These are phyloP conservation scores for Pemphredon lugubris DNA, from an alignment of 2,888 invertebrate genomes.

Conservation along the genomic window DNA sequence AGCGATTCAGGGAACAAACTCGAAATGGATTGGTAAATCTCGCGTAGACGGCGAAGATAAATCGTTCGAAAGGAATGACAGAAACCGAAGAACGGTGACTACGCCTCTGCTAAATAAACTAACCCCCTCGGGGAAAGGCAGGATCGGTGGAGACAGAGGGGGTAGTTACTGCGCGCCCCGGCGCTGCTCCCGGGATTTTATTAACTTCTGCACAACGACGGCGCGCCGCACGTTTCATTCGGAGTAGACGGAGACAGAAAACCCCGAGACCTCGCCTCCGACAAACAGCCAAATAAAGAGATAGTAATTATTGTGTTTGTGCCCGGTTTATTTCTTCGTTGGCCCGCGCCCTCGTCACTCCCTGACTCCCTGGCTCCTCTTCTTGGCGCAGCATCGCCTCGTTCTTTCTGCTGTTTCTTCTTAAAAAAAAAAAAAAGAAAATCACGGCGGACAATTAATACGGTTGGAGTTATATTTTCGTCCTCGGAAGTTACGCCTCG, in stretches of 20 bases:
- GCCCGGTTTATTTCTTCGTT: conserved; percentile 75
- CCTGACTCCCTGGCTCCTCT: conserved; percentile 23
- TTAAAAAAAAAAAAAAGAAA: too few relatives aligned
- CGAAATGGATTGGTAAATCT: conserved; percentile 42
- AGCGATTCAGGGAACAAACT: conserved; percentile 9
- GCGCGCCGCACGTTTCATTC: conserved; percentile 62
- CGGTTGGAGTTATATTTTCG: too few relatives aligned
- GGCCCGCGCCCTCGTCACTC: conserved; percentile 44
- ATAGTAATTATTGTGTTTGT: conserved; percentile 80
- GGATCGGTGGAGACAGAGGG: conserved; percentile 48
- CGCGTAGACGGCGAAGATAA: conserved; percentile 46
- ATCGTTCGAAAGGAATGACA: conserved; percentile 55
- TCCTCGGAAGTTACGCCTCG: too few relatives aligned
- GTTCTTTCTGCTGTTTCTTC: conserved; percentile 26
- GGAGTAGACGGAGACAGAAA: conserved; percentile 43
- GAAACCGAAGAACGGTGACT: conserved; percentile 66
- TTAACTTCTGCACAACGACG: conserved; percentile 80
- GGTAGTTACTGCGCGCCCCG: conserved; percentile 66
- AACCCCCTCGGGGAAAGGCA: conserved; percentile 65
- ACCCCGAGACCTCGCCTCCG: conserved; percentile 64
- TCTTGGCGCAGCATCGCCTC: conserved; percentile 13
- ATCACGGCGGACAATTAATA: conserved; percentile 41
- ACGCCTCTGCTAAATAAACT: conserved; percentile 80
- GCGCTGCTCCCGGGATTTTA: conserved; percentile 79
- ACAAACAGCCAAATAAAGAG: conserved; percentile 79